Conservation (phyloP, 2,113 vertebrate genomes). For the Pseudopodoces humilis region DNA sequence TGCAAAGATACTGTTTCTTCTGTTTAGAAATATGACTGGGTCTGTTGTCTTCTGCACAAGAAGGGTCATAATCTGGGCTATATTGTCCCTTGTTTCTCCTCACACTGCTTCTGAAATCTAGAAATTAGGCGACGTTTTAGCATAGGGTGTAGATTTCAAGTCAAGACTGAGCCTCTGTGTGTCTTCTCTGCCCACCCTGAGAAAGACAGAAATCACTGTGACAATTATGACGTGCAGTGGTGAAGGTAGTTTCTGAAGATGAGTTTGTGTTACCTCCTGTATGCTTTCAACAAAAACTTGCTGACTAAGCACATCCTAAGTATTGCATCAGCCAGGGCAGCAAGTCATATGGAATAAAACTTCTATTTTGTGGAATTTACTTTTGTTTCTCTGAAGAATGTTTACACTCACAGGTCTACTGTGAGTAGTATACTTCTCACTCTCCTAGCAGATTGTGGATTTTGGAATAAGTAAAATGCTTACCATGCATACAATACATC, state of each 20-base stretch:
- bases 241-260: neutral
- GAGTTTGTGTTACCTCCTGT: neutral
- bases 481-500: neutral
- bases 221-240: neutral
- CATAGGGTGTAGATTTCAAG: neutral
- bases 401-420: neutral
- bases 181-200: neutral
- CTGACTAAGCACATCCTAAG: neutral
- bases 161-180: neutral
- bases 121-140: neutral
- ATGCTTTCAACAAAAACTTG: neutral
- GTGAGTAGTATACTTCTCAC: neutral
- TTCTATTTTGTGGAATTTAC: neutral
- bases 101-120: neutral
- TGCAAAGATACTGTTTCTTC: neutral
- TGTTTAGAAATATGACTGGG: neutral
- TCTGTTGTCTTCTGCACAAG: neutral
- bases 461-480: neutral
- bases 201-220: neutral
- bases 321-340: neutral
- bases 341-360: neutral
- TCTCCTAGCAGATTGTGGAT: neutral
- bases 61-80: neutral
- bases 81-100: neutral
- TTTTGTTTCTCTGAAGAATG: slow-evolving; percentile 9